phyloP scores from a whole-genome alignment of 2,888 invertebrate species.

The Eurois occulta region DNA sequence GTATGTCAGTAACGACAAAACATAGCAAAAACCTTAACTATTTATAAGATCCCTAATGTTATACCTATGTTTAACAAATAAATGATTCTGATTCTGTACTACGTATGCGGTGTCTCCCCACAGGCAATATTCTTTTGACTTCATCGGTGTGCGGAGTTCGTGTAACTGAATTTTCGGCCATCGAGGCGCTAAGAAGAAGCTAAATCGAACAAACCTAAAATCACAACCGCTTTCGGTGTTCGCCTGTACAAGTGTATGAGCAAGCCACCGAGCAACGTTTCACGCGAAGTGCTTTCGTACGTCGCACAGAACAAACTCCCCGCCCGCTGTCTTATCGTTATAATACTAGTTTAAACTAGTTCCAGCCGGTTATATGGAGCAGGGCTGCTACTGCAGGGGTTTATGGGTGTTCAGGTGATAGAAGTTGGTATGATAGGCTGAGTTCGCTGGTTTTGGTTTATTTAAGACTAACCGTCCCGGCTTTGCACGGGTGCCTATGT shows the following conservation, averaged over 20 bases:
- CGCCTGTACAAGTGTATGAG: constrained; percentile 59
- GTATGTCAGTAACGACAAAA: too few species aligned
- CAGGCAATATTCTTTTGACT: neutral
- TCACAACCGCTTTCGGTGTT: constrained; percentile 22
- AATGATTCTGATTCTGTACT: too few species aligned
- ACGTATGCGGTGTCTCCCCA: neutral
- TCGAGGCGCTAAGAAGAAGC: neutral
- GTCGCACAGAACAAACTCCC: constrained; percentile 63
- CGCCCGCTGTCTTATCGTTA: constrained; percentile 66
- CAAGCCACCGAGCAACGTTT: constrained; percentile 57
- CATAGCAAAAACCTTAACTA: too few species aligned
- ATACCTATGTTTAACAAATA: too few species aligned
- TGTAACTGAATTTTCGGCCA: neutral
- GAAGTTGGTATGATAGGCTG: constrained; percentile 9
- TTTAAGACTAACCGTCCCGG: too few species aligned
- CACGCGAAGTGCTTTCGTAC: constrained; percentile 61
- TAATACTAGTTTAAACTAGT: constrained; percentile 71
- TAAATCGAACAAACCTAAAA: constrained; percentile 11
- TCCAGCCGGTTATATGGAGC: constrained; percentile 51
- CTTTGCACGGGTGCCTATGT: too few species aligned
- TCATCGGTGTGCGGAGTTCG: neutral
- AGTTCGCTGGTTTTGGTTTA: neutral
- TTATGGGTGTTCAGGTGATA: constrained; percentile 33
- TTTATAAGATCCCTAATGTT: too few species aligned
- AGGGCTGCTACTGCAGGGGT: constrained; percentile 63